phyloP scores from a whole-genome alignment of 2,888 invertebrate species.

The Sphaeridia pumilis region DNA sequence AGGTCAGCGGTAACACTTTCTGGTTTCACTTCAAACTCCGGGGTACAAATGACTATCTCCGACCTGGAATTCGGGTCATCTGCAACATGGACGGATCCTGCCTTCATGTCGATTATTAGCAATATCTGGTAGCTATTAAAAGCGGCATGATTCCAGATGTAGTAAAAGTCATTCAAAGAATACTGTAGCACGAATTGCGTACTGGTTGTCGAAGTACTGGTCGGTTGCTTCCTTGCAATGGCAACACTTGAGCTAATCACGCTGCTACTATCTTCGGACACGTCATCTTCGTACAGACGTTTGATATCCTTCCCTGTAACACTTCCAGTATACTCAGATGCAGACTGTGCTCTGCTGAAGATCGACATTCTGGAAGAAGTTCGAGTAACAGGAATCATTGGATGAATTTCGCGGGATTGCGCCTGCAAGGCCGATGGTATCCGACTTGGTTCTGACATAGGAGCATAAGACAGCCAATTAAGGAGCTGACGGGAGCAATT shows the following conservation, averaged over 20 bases:
- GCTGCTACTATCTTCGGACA: too few relatives aligned
- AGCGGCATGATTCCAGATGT: too few relatives aligned
- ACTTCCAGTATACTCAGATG: conserved; percentile 6
- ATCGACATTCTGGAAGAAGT: conserved; percentile 14
- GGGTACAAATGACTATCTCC: not conserved
- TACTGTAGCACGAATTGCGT: too few relatives aligned
- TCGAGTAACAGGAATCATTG: conserved; percentile 15
- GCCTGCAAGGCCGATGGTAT: conserved; percentile 8
- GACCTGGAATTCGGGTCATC: too few relatives aligned
- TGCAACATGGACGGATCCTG: too few relatives aligned
- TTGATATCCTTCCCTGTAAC: conserved; percentile 16
- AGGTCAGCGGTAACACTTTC: not conserved
- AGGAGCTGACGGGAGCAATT: too few relatives aligned
- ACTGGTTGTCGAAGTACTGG: too few relatives aligned
- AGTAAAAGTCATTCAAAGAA: too few relatives aligned
- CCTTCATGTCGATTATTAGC: too few relatives aligned
- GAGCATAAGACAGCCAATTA: conserved; percentile 13
- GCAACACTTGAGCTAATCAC: not conserved
- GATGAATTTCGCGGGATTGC: conserved; percentile 2
- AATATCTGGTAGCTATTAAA: too few relatives aligned
- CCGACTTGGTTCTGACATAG: conserved; percentile 10
- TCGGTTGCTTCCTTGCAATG: not conserved
- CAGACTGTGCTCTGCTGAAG: conserved; percentile 6
- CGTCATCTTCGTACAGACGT: conserved; percentile 7
- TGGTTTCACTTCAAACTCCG: not conserved